Evolutionary conservation across 2,888 invertebrate genomes (phyloP).

Genomic region (Laspeyria flexula): DNA sequence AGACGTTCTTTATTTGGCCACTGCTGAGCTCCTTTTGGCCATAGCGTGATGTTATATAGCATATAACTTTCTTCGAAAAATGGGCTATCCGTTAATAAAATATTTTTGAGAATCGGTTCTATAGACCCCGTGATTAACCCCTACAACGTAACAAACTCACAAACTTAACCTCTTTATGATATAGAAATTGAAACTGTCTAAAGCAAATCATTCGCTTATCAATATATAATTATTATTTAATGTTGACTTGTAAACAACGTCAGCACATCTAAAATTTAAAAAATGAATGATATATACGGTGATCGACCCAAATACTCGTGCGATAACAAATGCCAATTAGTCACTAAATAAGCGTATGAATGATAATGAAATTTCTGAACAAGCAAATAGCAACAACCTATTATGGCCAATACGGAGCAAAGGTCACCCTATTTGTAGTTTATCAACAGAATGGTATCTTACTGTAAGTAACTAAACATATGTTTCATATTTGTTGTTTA

Average conservation of each 20-base stretch:
- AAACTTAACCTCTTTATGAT: too few species aligned
- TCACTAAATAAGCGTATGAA: conserved; percentile 44
- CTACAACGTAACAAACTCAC: too few species aligned
- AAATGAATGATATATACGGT: conserved; percentile 16
- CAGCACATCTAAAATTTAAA: conserved; percentile 11
- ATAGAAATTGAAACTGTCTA: too few species aligned
- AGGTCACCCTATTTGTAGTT: conserved; percentile 42
- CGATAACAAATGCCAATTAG: conserved; percentile 44
- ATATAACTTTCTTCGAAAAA: too few species aligned
- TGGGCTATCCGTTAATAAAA: too few species aligned
- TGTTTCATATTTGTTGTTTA: conserved; percentile 23
- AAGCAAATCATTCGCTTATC: neutral
- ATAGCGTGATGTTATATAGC: too few species aligned
- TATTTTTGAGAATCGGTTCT: too few species aligned
- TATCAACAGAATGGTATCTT: conserved; percentile 36
- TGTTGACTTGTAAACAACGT: neutral
- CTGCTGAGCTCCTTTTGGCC: too few species aligned
- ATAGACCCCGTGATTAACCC: too few species aligned
- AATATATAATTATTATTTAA: neutral
- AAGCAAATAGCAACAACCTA: conserved; percentile 46
- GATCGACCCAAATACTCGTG: conserved; percentile 42
- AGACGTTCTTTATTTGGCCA: too few species aligned
- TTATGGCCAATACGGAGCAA: conserved; percentile 40
- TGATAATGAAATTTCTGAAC: conserved; percentile 48
- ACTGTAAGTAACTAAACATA: conserved; percentile 26